Evolutionary conservation across 2,888 invertebrate genomes (phyloP).

Genomic region (Drosophila paramelanica): DNA sequence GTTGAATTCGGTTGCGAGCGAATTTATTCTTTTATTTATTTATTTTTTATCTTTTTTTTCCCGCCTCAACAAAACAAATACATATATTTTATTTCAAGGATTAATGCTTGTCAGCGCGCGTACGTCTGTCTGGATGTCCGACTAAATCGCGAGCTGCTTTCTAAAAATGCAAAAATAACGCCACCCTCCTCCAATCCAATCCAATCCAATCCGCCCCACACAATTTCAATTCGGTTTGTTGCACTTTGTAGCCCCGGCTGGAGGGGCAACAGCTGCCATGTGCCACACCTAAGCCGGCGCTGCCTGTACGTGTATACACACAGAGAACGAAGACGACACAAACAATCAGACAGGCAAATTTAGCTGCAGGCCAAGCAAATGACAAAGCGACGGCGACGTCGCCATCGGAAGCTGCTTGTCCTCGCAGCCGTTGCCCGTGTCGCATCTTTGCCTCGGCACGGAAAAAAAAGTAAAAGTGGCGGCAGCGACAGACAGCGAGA

Average conservation of each 20-base stretch:
- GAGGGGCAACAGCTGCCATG: conserved; percentile 67
- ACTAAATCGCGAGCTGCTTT: conserved; percentile 9
- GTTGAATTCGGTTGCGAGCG: conserved; percentile 49
- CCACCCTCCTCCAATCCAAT: conserved; percentile 2
- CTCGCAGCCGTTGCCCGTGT: conserved; percentile 71
- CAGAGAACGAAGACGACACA: conserved; percentile 24
- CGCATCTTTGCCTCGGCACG: conserved; percentile 39
- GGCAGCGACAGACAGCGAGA: conserved; percentile 10
- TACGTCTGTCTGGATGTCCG: conserved; percentile 15
- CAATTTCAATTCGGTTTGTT: conserved; percentile 76
- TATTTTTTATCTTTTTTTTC: neutral
- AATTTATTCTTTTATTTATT: neutral
- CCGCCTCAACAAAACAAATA: conserved; percentile 57
- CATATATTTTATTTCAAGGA: conserved; percentile 74
- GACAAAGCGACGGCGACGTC: conserved; percentile 65
- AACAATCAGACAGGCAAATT: conserved; percentile 56
- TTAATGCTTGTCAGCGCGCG: conserved; percentile 69
- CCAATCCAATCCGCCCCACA: conserved; percentile 20
- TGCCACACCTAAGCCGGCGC: conserved; percentile 72
- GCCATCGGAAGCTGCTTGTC: conserved; percentile 73
- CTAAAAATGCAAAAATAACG: conserved; percentile 61
- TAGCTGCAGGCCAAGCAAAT: conserved; percentile 78
- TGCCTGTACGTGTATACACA: conserved; percentile 36
- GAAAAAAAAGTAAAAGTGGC: conserved; percentile 77
- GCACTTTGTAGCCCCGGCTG: conserved; percentile 64